Conservation (phyloP, 1,140 invertebrate genomes). For the Sinonovacula constricta region DNA sequence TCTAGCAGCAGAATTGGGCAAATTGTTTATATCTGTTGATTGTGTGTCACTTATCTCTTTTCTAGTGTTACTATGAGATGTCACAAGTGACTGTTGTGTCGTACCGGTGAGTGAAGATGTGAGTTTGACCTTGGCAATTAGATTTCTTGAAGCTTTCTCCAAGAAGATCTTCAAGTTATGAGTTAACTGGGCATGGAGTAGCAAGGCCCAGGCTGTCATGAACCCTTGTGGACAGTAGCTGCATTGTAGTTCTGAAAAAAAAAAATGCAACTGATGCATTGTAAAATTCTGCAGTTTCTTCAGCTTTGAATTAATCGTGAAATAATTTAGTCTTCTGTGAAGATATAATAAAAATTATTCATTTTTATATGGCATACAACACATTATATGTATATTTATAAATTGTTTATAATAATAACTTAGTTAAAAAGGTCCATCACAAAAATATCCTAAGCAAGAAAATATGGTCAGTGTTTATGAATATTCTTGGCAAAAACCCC, state of each 20-base stretch:
- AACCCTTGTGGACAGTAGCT: conserved; percentile 67
- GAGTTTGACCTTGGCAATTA: conserved; percentile 13
- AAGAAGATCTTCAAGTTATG: conserved; percentile 71
- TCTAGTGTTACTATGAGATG: too few relatives aligned
- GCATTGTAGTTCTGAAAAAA: conserved; percentile 63
- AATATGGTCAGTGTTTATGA: too few relatives aligned
- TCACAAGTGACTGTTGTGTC: too few relatives aligned
- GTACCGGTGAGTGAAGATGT: too few relatives aligned
- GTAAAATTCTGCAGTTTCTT: neutral
- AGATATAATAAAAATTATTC: too few relatives aligned
- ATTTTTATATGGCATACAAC: neutral
- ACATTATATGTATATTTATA: neutral
- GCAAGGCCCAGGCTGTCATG: conserved; percentile 69
- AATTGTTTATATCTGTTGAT: too few relatives aligned
- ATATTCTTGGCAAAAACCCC: too few relatives aligned
- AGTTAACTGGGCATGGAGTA: conserved; percentile 69
- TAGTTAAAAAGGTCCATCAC: too few relatives aligned
- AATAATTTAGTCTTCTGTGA: neutral
- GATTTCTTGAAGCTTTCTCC: conserved; percentile 55
- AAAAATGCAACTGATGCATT: conserved; percentile 13
- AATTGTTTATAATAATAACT: too few relatives aligned
- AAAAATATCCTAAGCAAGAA: too few relatives aligned
- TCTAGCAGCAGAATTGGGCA: too few relatives aligned
- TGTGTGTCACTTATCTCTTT: too few relatives aligned
- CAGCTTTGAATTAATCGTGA: neutral